Conservation (phyloP, 2,113 vertebrate genomes). For the Amphilophus citrinellus region DNA sequence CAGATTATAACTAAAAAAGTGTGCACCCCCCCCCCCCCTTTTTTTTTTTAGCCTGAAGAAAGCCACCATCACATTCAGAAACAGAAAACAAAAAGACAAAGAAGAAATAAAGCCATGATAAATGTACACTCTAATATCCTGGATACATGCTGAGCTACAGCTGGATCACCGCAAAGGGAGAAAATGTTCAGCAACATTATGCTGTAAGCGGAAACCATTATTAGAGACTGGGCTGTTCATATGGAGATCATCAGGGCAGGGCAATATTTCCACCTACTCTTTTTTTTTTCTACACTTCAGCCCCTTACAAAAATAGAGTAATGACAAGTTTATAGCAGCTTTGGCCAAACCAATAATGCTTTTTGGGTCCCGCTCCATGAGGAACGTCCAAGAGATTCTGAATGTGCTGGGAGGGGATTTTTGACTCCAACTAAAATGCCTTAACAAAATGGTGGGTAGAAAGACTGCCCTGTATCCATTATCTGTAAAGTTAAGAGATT, state of each 20-base stretch:
- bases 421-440: constrained; percentile 22
- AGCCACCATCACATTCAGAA: not conserved
- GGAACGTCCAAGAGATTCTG: constrained; percentile 29
- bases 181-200: constrained; percentile 58
- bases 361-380: constrained; percentile 49
- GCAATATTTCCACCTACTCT: constrained; percentile 64
- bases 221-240: constrained; percentile 69
- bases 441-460: constrained; percentile 49
- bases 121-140: not conserved
- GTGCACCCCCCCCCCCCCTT: not conserved
- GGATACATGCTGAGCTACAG: constrained; percentile 5
- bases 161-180: constrained; percentile 39
- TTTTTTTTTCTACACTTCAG: constrained; percentile 45
- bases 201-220: constrained; percentile 74
- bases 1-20: not conserved
- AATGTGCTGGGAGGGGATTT: constrained; percentile 49
- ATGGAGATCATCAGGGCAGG: constrained; percentile 75
- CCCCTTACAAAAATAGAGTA: constrained; percentile 64
- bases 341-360: constrained; percentile 64
- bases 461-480: not conserved
- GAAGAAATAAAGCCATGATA: not conserved
- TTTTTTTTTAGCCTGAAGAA: not conserved
- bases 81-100: constrained; percentile 10
- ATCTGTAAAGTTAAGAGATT: constrained; percentile 20
- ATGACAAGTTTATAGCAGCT: constrained; percentile 72